Evolutionary conservation across 2,797 vertebrate genomes (phyloP).

Genomic region (Myotis findleyi): DNA sequence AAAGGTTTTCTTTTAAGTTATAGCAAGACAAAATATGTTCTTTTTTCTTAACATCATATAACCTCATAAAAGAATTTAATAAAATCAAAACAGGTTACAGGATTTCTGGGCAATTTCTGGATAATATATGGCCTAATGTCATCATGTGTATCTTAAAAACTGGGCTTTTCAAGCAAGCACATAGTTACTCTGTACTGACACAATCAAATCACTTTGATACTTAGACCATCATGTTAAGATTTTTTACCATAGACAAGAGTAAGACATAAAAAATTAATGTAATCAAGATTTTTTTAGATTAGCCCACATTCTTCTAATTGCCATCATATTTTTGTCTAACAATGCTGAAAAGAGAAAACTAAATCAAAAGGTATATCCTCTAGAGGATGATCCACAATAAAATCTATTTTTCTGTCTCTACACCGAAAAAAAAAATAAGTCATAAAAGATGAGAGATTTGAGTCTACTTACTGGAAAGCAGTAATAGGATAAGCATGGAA

Average conservation of each 20-base stretch:
- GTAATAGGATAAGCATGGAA: slow-evolving; percentile 71
- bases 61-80: neutral
- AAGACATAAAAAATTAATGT: slow-evolving; percentile 10
- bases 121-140: neutral
- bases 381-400: slow-evolving; percentile 33
- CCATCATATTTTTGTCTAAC: slow-evolving; percentile 33
- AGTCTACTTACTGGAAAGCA: slow-evolving; percentile 56
- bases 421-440: neutral
- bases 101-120: neutral
- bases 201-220: neutral
- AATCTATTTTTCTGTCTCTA: slow-evolving; percentile 60
- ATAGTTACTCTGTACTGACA: neutral
- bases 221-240: neutral
- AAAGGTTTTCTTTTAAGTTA: neutral
- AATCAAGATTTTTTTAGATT: neutral
- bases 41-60: neutral
- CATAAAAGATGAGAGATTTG: slow-evolving; percentile 42
- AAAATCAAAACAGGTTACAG: slow-evolving; percentile 21
- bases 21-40: neutral
- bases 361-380: slow-evolving; percentile 42
- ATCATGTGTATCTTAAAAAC: neutral
- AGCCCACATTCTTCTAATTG: slow-evolving; percentile 33
- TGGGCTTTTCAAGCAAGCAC: slow-evolving; percentile 2
- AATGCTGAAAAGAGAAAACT: slow-evolving; percentile 57
- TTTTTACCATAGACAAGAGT: neutral